A percentile compares a stretch with the other conserved stretches of the same genome.
These are phyloP conservation scores for Oncorhynchus kisutch DNA, from an alignment of 2,113 vertebrate species.

Conservation along the genomic window DNA sequence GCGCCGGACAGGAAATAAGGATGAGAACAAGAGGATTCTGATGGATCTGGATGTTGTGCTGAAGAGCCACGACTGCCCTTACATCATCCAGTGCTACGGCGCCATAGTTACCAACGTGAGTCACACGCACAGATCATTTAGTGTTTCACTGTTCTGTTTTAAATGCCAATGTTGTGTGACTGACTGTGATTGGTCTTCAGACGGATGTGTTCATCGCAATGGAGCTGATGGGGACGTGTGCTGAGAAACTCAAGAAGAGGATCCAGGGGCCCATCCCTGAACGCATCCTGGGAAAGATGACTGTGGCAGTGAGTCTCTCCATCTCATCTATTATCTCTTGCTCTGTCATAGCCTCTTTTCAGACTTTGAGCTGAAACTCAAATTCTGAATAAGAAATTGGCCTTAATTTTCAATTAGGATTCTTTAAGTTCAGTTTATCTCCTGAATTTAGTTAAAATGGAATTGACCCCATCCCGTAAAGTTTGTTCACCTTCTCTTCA, in stretches of 20 bases:
- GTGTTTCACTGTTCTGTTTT: too few relatives aligned
- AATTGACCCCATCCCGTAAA: too few relatives aligned
- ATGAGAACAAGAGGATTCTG: constrained; percentile 92
- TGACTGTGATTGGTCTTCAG: constrained; percentile 53
- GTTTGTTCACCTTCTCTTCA: not conserved
- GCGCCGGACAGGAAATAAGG: constrained; percentile 92
- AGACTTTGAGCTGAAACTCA: not conserved
- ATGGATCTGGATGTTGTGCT: constrained; percentile 95
- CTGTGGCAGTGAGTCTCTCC: constrained; percentile 82
- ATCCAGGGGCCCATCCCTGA: constrained; percentile 94
- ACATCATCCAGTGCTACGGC: constrained; percentile 94
- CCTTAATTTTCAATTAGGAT: too few relatives aligned
- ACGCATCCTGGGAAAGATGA: constrained; percentile 93
- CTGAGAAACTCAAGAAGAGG: constrained; percentile 93
- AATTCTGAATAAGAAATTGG: too few relatives aligned
- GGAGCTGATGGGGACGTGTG: constrained; percentile 95
- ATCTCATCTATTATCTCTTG: not conserved
- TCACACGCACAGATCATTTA: not conserved
- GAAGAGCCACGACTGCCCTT: constrained; percentile 94
- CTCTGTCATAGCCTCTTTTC: not conserved
- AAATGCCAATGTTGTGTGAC: not conserved
- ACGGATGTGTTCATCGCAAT: constrained; percentile 96
- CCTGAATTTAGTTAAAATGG: too few relatives aligned
- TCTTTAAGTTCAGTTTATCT: too few relatives aligned
- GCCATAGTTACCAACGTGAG: constrained; percentile 93